A percentile compares a stretch with the other conserved stretches of the same genome.
These are phyloP conservation scores for Latrodectus geometricus DNA, from an alignment of 1,140 invertebrate species.

Conservation along the genomic window DNA sequence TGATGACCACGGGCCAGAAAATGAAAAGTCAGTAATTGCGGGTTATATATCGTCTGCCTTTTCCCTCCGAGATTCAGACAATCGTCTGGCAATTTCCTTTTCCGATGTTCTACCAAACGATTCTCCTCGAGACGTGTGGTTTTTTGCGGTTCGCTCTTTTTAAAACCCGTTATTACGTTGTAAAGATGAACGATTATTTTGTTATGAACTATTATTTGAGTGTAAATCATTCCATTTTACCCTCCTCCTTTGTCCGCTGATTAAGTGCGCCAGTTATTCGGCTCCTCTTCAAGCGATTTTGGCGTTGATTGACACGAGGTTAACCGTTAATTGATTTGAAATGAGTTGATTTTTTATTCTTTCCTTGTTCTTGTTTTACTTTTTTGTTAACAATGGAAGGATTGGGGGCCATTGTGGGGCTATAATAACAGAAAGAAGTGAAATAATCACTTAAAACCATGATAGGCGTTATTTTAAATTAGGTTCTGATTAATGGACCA, in stretches of 20 bases:
- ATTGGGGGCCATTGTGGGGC: no score
- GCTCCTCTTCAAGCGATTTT: neutral
- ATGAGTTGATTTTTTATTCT: neutral
- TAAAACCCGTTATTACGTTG: conserved; percentile 1
- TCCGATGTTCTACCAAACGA: neutral
- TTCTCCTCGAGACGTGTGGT: neutral
- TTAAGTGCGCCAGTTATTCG: neutral
- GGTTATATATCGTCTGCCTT: neutral
- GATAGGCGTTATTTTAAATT: no score
- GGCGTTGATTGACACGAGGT: neutral
- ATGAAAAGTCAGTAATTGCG: neutral
- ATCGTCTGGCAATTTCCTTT: neutral
- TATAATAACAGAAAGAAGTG: no score
- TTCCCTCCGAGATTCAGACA: neutral
- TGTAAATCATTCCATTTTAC: neutral
- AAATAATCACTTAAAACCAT: no score
- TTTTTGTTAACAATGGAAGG: no score
- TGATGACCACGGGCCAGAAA: neutral
- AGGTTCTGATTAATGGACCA: no score
- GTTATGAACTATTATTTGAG: neutral
- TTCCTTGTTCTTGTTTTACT: no score
- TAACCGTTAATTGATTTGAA: neutral
- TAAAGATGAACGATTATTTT: neutral
- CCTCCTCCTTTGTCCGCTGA: neutral
- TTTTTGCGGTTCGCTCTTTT: neutral